phyloP scores from a whole-genome alignment of 64 coral and sea anemone genomes.

The Montipora foliosa region DNA sequence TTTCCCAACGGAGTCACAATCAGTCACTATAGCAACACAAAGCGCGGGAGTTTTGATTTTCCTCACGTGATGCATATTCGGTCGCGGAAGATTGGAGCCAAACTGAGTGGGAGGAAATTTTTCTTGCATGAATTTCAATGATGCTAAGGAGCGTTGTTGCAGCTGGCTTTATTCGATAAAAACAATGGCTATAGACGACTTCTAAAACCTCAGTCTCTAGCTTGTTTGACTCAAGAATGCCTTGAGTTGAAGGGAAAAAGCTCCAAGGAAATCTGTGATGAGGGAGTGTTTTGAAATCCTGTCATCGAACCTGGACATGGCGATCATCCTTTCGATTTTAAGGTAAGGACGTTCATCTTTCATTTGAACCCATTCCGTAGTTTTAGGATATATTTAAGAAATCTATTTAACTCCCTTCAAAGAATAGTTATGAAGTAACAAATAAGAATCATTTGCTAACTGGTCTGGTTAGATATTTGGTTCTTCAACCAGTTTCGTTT shows the following conservation, averaged over 20 bases:
- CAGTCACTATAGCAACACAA: conserved; percentile 58
- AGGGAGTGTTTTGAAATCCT: background rate
- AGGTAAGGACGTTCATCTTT: conserved; percentile 1
- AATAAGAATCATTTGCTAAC: background rate
- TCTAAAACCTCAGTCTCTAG: background rate
- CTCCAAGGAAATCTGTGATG: background rate
- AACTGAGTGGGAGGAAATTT: conserved; percentile 41
- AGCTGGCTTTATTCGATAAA: background rate
- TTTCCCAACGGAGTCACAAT: conserved; percentile 40
- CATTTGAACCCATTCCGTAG: background rate
- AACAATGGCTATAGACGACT: background rate
- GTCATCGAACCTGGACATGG: background rate
- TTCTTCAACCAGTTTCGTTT: background rate
- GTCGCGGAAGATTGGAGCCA: conserved; percentile 37
- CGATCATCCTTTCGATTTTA: conserved; percentile 5
- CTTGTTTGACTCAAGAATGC: background rate
- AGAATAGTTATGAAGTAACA: background rate
- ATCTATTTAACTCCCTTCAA: background rate
- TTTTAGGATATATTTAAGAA: background rate
- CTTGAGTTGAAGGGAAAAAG: background rate
- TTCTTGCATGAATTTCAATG: conserved; percentile 21
- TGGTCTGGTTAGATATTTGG: background rate
- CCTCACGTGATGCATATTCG: conserved; percentile 6
- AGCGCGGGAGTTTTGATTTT: conserved; percentile 67
- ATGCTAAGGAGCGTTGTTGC: background rate